Base-by-base conservation (phyloP, 2,113 vertebrate genomes). In the Cettia cetti region DNA sequence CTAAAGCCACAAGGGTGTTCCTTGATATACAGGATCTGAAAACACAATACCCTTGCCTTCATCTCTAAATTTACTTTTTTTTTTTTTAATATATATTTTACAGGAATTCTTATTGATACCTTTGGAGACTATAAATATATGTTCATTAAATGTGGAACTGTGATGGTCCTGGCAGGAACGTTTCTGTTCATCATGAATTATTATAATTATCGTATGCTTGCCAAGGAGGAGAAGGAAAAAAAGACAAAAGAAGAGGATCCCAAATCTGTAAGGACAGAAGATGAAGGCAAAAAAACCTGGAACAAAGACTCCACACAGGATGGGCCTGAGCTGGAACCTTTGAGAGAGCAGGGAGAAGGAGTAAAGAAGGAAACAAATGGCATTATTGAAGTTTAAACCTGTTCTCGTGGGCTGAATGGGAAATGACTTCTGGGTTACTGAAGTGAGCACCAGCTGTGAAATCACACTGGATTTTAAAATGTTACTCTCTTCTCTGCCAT, bases 161-260 rank as follows among this genome's bases (percentile, higher is more conserved):
- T 98, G 91, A 98, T 98, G 92, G 80, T 98, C 79, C 76, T 97
- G 37, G 98, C 98, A 4, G 98, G 98, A 66, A 70, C 97, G 44
- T 99, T 99, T 69, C 97, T 99, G 89, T 98, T 98, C 45, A 68
- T 98, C 78, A 98, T 98, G 98, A 98, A 99, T 97, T 92, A 96
- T 81, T 98, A 98, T 94, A 98, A 98, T 97, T 98, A 99, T 59
- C 93, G 92, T 70, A 92, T 97, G 91, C 93, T 98, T 86, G 97
- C 97, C 42, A 98, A 98, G 60, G 97, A 98, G 66, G 75, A 97
- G 72, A 97, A 97, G 69, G 83, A 94, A 83, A 94, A 78, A 47
- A 89, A 92, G 61, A 50, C 77, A 53, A 93, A 61, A 57, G 86
- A 92, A 77, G 82, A 84, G 44, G 83, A 95, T n/a, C 83, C 64